Evolutionary conservation across 2,797 vertebrate genomes (phyloP), one percentile per base, ranked within the genome.

Genomic region (Pseudotriccus pelzelni): DNA sequence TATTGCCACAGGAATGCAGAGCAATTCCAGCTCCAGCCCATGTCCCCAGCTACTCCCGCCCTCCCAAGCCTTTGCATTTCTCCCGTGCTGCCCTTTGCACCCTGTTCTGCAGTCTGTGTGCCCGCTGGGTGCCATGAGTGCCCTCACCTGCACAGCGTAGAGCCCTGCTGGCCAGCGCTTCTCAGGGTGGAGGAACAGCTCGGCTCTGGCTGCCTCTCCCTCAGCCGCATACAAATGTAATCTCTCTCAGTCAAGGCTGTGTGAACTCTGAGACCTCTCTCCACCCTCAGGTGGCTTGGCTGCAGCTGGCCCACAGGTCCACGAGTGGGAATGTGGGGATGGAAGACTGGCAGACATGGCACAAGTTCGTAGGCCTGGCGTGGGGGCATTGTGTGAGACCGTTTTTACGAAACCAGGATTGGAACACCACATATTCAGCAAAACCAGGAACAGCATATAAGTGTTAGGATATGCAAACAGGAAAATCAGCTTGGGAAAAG

Each of bases 251-350:
- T 50, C 63, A 36, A 80, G 67, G 47, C 52, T 47, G 10, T 1
- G 0, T 25, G 47, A 79, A 13, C 25, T 37, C 52, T 7, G 6
- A 41, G 67, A 16, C n/a, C 15, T 21, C 66, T 56, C 53, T 59
- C 22, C 7, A 6, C 4, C 24, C 0, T 0, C 0, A 0, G 53
- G 58, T 8, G 1, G 37, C 52, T 43, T 44, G 67, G 19, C 49
- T 47, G 60, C 52, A 19, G 30, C 30, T 15, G 25, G 25, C 18
- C 63, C 50, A 56, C 44, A 53, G 19, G 41, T 50, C 46, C 41
- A 8, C 8, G 14, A n/a, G 36, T 1, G 25, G 39, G 25, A 34
- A 63, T 1, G 19, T 44, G 50, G 55, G 18, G 10, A 55, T 39
- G 3, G 2, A 23, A 66, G 25, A 12, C 34, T 56, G 44, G 58